Conservation (phyloP, 2,888 invertebrate genomes). For the Thalpophila matura region DNA sequence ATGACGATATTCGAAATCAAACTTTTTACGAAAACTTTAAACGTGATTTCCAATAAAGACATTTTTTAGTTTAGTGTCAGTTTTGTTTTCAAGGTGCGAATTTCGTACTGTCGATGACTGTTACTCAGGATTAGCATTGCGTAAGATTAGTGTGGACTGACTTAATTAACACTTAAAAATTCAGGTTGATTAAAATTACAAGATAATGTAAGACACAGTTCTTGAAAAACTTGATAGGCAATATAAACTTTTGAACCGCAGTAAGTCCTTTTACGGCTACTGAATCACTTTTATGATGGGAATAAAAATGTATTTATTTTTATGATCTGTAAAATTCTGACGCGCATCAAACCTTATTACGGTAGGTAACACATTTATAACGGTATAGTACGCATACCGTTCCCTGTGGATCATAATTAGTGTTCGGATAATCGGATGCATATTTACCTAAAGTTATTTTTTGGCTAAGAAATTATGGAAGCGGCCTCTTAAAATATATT, state of each 20-base stretch:
- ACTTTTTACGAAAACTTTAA: too few relatives aligned
- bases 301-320: slow-evolving; percentile 53
- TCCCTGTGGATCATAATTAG: background rate
- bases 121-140: slow-evolving; percentile 27
- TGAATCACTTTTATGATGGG: slow-evolving; percentile 48
- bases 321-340: slow-evolving; percentile 50
- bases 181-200: background rate
- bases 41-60: too few relatives aligned
- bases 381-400: background rate
- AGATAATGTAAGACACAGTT: background rate
- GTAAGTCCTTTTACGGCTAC: slow-evolving; percentile 35
- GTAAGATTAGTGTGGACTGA: slow-evolving; percentile 32
- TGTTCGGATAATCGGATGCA: too few relatives aligned
- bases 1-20: too few relatives aligned
- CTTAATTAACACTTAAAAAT: background rate
- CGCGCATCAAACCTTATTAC: slow-evolving; percentile 29
- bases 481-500: too few relatives aligned
- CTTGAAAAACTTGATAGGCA: slow-evolving; percentile 14
- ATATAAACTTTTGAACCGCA: slow-evolving; percentile 24
- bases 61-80: too few relatives aligned
- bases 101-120: slow-evolving; percentile 30
- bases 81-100: too few relatives aligned
- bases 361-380: slow-evolving; percentile 11
- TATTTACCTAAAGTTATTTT: too few relatives aligned
- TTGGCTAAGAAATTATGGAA: too few relatives aligned